A percentile compares a stretch with the other conserved stretches of the same genome.
Conservation (phyloP, 37 sponge, comb jelly and placozoan species). For the Corticium candelabrum region DNA sequence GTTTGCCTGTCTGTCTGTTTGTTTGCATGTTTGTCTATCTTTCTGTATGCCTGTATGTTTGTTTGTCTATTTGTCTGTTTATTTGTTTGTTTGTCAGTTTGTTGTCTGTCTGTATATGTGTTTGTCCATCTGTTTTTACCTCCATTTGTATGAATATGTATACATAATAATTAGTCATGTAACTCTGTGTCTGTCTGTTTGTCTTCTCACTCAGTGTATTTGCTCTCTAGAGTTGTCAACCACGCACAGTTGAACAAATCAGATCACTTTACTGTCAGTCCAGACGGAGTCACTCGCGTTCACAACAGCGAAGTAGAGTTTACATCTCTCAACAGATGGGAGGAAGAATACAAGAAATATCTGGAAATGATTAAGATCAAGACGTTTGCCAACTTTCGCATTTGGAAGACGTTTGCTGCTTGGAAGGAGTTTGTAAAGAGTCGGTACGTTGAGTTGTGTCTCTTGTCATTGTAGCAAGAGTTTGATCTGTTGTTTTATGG, state of each 20-base stretch:
- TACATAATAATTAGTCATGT: neutral
- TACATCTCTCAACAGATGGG: conserved; percentile 67
- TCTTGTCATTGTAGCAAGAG: too few relatives aligned
- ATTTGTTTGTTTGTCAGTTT: too few relatives aligned
- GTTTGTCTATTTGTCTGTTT: too few relatives aligned
- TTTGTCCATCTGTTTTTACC: too few relatives aligned
- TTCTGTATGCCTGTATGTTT: too few relatives aligned
- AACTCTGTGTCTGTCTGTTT: neutral
- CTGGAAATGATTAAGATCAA: conserved; percentile 71
- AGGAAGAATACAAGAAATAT: conserved; percentile 75
- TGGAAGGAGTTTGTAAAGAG: conserved; percentile 90
- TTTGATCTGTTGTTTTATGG: too few relatives aligned
- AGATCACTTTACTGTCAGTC: conserved; percentile 82
- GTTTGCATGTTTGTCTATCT: too few relatives aligned
- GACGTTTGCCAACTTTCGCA: conserved; percentile 81
- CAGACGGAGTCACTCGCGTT: conserved; percentile 78
- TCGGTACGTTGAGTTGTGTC: too few relatives aligned
- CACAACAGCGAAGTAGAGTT: conserved; percentile 71
- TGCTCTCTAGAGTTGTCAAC: conserved; percentile 45
- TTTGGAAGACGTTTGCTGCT: conserved; percentile 86
- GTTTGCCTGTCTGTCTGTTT: too few relatives aligned
- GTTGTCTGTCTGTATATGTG: too few relatives aligned
- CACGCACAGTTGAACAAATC: conserved; percentile 61
- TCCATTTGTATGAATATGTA: neutral
- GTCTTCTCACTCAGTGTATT: neutral